Base-by-base conservation (phyloP, 2,113 vertebrate species). In the Chroicocephalus ridibundus region DNA sequence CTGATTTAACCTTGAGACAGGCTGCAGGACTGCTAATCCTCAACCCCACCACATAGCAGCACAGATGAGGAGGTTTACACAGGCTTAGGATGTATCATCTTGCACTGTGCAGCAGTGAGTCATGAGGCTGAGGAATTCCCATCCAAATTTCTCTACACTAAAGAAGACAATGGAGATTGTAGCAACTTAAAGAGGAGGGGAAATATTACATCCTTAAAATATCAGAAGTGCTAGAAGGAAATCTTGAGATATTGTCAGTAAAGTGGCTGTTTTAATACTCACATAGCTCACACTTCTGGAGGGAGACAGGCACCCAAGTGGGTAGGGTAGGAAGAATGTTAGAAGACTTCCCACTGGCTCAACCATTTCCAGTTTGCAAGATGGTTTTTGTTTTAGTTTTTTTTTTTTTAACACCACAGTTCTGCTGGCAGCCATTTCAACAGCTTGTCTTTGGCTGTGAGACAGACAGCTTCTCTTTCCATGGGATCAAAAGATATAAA, bases 371-470 rank as follows among this genome's bases (percentile, higher is more conserved):
- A 80, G 31, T 44, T 46, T 90, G 70, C 36, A 94, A 36, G 27
- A 68, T 36, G 32, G 4, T 38, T 91, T 66, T 57, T 79, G 12
- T 32, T 88, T 70, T 55, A 42, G 40, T 5, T 26, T 22, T 70
- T 79, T 32, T 32, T 65, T 52, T 90, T 88, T 89, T 90, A 83
- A 83, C 22, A 7, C 64, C 42, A 62, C 40, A 60, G 20, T 76
- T 94, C 46, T 94, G 93, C 93, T 96, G 85, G 82, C 75, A 96
- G 93, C 66, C 75, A 96, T 94, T 96, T 97, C 90, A 94, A 90
- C 94, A 96, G 85, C 79, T 95, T 95, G 82, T 96, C 92, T 88
- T 85, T 58, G 40, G 24, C 81, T 93, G 82, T 77, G 64, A 95
- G 89, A 74, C 86, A 94, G 79, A 86, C 34, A 85, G 58, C 29